Evolutionary conservation across 2,888 invertebrate genomes (phyloP).

Genomic region (Morpho helenor): DNA sequence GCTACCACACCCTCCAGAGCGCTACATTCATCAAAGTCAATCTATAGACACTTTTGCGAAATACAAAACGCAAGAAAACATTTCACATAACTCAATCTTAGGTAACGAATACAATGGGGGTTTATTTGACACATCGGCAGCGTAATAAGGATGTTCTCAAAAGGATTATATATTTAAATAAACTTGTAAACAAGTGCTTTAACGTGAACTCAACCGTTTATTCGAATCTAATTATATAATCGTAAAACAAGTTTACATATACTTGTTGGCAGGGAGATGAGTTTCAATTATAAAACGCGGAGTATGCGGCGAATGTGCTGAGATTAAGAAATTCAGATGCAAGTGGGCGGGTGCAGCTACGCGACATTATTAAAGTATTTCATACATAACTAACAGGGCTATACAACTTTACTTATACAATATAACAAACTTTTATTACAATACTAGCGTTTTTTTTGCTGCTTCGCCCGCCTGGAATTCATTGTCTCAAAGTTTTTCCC

Average conservation of each 20-base stretch:
- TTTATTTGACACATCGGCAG: neutral
- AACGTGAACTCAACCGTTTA: too few species aligned
- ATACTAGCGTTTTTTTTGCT: too few species aligned
- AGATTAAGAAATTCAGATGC: conserved; percentile 16
- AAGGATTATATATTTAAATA: too few species aligned
- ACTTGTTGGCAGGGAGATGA: conserved; percentile 14
- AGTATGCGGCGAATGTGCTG: conserved; percentile 13
- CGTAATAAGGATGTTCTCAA: too few species aligned
- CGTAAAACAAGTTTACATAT: conserved; percentile 4
- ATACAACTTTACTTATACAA: too few species aligned
- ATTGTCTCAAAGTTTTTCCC: too few species aligned
- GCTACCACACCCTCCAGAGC: conserved; percentile 20
- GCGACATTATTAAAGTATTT: neutral
- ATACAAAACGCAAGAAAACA: conserved; percentile 8
- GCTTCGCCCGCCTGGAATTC: too few species aligned
- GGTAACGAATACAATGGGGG: neutral
- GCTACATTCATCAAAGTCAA: conserved; percentile 27
- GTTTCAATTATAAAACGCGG: conserved; percentile 14
- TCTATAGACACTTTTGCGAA: conserved; percentile 22
- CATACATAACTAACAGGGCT: neutral
- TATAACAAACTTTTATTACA: too few species aligned
- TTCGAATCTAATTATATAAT: conserved; percentile 9
- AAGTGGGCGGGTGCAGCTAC: conserved; percentile 3
- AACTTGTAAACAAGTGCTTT: too few species aligned
- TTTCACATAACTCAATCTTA: conserved; percentile 16